Base-by-base conservation (phyloP, 2,113 vertebrate species). In the Chroicocephalus ridibundus region DNA sequence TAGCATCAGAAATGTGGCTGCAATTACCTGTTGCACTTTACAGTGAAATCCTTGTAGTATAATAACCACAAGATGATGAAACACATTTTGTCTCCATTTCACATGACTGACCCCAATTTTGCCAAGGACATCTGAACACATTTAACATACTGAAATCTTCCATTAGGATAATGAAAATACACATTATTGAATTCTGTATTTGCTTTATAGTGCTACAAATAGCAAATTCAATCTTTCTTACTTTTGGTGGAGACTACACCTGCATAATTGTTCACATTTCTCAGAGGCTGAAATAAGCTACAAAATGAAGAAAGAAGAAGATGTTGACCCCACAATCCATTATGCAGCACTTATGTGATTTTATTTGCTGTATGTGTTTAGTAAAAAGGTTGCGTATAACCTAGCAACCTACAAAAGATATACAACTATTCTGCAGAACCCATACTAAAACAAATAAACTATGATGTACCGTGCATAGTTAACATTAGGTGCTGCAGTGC, bases 21-120 rank as follows among this genome's bases (percentile, higher is more conserved):
- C 94, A 96, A 97, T 97, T 97, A 97, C 95, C 95, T 96, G 96
- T 97, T 97, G 96, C 94, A 81, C 84, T 93, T 90, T 93, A 96
- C 97, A 97, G 92, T 83, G 94, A 94, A 96, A 94, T 92, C 74
- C 85, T 96, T 88, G 88, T 93, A 96, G 97, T 82, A 60, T 90
- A 95, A 85, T 87, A 97, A 96, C 70, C 71, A 83, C 58, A 74
- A 91, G 83, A 84, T 61, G 87, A 88, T 90, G 93, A 51, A 97
- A 96, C 79, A 78, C 89, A 52, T 95, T 96, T 94, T 93, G 88
- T 72, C 93, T 94, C 88, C 71, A 82, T 92, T 90, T 89, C 93
- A 96, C 47, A 74, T 83, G 84, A 94, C 88, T 96, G 95, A 97
- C 80, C 86, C 90, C 95, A 89, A 96, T 97, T 95, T 90, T 97